Evolutionary conservation across 2,113 vertebrate species (phyloP).

Genomic region (Apus apus): DNA sequence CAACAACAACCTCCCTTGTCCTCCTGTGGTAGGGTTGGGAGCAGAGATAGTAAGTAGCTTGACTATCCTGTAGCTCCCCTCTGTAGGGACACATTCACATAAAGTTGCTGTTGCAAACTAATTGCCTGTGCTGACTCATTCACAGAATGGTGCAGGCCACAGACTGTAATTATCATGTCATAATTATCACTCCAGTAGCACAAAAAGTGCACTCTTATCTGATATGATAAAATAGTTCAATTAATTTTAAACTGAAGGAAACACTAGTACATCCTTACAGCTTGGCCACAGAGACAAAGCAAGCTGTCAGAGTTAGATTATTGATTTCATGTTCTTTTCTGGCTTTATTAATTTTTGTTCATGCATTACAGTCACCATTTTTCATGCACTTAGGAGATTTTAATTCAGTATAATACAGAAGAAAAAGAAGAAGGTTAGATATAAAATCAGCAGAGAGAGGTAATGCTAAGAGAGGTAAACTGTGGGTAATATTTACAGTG

Average conservation of each 20-base stretch:
- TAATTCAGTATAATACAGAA: not conserved
- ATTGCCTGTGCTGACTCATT: constrained; percentile 62
- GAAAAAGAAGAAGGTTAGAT: not conserved
- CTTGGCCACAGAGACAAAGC: constrained; percentile 57
- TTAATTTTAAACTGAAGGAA: constrained; percentile 70
- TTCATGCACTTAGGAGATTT: constrained; percentile 30
- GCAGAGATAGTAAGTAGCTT: not conserved
- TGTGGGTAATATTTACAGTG: not conserved
- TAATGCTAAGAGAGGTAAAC: not conserved
- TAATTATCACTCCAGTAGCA: constrained; percentile 69
- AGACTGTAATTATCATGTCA: constrained; percentile 68
- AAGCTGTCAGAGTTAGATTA: constrained; percentile 59
- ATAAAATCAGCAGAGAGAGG: not conserved
- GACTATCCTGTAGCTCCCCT: not conserved
- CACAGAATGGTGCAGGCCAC: constrained; percentile 37
- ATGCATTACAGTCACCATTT: constrained; percentile 43
- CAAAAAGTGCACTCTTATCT: constrained; percentile 58
- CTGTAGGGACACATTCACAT: constrained; percentile 15
- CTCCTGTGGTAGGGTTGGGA: not conserved
- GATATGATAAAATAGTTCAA: constrained; percentile 72
- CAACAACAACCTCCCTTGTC: not conserved
- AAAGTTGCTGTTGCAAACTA: constrained; percentile 43
- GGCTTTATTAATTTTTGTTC: constrained; percentile 60
- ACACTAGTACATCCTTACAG: constrained; percentile 47
- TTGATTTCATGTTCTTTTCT: constrained; percentile 59